Percentiles rank a stretch among this genome's conserved stretches.
phyloP scores from a whole-genome alignment of 1,140 invertebrate species.

The Lasioglossum albipes region DNA sequence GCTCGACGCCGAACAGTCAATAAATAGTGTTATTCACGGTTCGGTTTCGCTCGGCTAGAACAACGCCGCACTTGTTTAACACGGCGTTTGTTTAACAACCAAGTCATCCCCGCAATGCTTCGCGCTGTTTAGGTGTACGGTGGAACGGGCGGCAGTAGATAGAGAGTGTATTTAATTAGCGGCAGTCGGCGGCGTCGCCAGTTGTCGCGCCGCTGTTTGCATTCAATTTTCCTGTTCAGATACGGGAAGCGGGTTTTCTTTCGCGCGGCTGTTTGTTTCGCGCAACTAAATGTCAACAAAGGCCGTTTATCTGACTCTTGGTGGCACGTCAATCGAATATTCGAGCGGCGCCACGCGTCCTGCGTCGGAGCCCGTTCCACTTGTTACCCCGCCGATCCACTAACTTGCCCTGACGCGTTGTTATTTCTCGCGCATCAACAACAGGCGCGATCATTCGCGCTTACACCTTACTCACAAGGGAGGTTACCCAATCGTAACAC shows the following conservation, averaged over 20 bases:
- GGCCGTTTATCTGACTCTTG: slow-evolving; percentile 10
- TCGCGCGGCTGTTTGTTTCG: neutral
- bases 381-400: neutral
- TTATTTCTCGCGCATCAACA: neutral
- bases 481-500: too few species aligned
- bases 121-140: neutral
- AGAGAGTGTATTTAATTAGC: slow-evolving; percentile 3
- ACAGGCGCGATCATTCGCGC: too few species aligned
- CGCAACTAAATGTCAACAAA: slow-evolving; percentile 26
- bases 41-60: neutral
- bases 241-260: slow-evolving; percentile 8
- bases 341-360: neutral
- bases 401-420: neutral
- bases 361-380: too few species aligned
- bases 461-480: too few species aligned
- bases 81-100: neutral
- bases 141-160: too few species aligned
- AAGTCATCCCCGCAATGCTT: neutral
- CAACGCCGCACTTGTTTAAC: neutral
- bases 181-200: neutral
- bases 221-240: slow-evolving; percentile 22
- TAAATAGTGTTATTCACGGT: neutral
- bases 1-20: neutral
- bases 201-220: slow-evolving; percentile 4
- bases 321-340: neutral